Percentiles rank a stretch among this genome's conserved stretches.
phyloP scores from a whole-genome alignment of 2,113 vertebrate genomes.

The Bolborhynchus lineola region DNA sequence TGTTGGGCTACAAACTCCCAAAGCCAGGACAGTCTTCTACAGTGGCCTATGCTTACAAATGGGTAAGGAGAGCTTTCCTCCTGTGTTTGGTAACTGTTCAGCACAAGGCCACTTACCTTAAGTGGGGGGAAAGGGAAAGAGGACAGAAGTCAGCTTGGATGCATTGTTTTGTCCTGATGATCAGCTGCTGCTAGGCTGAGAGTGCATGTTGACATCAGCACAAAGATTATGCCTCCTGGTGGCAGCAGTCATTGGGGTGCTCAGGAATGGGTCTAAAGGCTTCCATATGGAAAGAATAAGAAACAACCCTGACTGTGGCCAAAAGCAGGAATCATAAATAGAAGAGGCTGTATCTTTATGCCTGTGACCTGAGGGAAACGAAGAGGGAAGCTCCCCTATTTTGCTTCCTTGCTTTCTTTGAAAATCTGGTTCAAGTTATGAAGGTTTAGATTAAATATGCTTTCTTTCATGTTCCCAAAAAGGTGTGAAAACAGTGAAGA shows the following conservation, averaged over 20 bases:
- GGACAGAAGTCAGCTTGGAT: background rate
- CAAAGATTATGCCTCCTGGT: background rate
- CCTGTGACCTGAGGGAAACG: fast-evolving
- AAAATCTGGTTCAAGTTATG: background rate
- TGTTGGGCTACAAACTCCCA: slow-evolving; percentile 63
- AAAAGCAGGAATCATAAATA: background rate
- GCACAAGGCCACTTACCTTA: background rate
- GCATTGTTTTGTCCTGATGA: background rate
- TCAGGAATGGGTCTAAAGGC: background rate
- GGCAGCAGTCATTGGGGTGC: background rate
- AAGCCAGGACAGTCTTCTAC: slow-evolving; percentile 28
- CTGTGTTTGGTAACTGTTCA: background rate
- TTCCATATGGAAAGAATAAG: background rate
- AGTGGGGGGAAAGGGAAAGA: background rate
- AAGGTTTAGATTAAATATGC: fast-evolving
- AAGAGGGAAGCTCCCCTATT: background rate
- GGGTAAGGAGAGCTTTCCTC: slow-evolving; percentile 7
- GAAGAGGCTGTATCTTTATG: background rate
- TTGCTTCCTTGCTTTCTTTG: background rate
- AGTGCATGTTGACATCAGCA: fast-evolving
- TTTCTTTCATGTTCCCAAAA: background rate
- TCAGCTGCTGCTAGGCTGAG: background rate
- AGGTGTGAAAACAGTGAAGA: slow-evolving; percentile 56
- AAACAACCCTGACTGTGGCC: background rate
- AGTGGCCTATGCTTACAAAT: slow-evolving; percentile 51